phyloP scores from a whole-genome alignment of 2,797 vertebrate species.

The Australoheros facetus region DNA sequence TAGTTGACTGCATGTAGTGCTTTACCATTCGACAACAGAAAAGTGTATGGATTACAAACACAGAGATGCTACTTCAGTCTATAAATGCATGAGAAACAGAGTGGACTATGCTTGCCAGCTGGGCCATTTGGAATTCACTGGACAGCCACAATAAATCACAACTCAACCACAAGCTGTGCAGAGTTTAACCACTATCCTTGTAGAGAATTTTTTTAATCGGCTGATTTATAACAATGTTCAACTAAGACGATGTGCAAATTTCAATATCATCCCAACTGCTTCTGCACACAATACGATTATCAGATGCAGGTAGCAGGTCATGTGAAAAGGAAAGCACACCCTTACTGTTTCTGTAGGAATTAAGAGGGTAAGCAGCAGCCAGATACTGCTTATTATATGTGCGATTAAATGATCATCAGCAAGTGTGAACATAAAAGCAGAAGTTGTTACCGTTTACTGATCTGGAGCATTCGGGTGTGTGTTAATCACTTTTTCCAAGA shows the following conservation, averaged over 20 bases:
- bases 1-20: background rate
- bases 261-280: background rate
- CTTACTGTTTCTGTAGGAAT: background rate
- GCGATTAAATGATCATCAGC: background rate
- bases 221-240: conserved; percentile 11
- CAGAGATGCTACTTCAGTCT: conserved; percentile 26
- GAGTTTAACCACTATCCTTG: conserved; percentile 8
- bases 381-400: too few species aligned
- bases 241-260: background rate
- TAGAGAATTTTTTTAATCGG: conserved; percentile 1
- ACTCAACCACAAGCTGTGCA: conserved; percentile 14
- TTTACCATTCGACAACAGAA: background rate
- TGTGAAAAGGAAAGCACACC: background rate
- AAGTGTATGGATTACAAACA: conserved; percentile 21
- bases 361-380: too few species aligned
- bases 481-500: background rate
- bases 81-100: conserved; percentile 17
- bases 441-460: background rate
- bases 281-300: background rate
- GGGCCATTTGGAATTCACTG: conserved; percentile 34
- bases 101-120: conserved; percentile 26
- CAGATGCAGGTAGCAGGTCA: background rate
- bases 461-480: background rate
- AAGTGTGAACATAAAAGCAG: background rate
- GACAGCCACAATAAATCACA: conserved; percentile 31